Evolutionary conservation across 2,888 invertebrate species (phyloP), one percentile per base, ranked within the genome.

Genomic region (Drosophila fungiperda): DNA sequence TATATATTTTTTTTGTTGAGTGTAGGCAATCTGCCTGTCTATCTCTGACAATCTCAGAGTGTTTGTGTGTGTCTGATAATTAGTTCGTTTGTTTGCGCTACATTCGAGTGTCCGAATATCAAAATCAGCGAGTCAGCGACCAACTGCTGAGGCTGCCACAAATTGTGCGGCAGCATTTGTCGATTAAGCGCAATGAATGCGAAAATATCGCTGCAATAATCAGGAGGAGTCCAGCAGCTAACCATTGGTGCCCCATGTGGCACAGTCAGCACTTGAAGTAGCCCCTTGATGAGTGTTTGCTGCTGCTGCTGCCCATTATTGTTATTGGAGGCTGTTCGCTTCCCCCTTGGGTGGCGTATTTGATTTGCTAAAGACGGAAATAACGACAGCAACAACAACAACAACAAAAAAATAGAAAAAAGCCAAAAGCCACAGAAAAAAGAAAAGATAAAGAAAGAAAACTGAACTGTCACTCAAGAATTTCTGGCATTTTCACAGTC

Each of bases 151-250:
- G 87, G 59, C 73, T 50, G 67, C 82, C 75, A 69, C 80, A 80
- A 80, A 76, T 76, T 76, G 77, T 74, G 79, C 66, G 79, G 85
- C 86, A 87, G 78, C 70, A 83, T 88, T 86, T 81, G 90, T 82
- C 89, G 86, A 90, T 87, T 87, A 89, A 79, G 89, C 82, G 73
- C 89, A 77, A 77, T 90, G 77, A 87, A 90, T 87, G 90, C 87
- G 82, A 87, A 87, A 45, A 89, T 87, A 87, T 83, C 82, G 79
- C 57, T 78, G 78, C 82, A 76, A 90, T 90, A 86, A 89, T 89
- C 88, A 76, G 73, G 55, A 71, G 73, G 55, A 68, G 68, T 66
- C 74, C 74, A 68, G 59, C 85, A 68, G 83, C 68, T 87, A 69
- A 53, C 60, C 57, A 61, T 55, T 38, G 53, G 42, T 59, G 60